phyloP scores from a whole-genome alignment of 2,888 invertebrate species.

The Cephus runcator region DNA sequence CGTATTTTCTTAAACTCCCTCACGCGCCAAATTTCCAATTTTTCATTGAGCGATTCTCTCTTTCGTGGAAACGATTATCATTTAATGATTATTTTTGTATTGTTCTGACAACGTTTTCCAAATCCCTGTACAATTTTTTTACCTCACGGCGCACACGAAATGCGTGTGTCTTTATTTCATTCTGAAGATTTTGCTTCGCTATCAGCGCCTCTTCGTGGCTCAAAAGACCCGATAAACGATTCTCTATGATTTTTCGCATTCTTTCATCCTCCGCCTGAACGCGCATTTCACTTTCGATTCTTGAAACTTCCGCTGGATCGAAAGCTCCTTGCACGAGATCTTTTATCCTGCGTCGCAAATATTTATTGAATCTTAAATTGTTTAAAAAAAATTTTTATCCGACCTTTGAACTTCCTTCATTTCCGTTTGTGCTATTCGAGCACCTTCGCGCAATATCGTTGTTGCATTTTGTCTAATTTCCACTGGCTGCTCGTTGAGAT shows the following conservation, averaged over 20 bases:
- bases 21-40: conserved; percentile 27
- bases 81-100: background rate
- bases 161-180: conserved; percentile 8
- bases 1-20: conserved; percentile 22
- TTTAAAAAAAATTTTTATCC: background rate
- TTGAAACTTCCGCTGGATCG: conserved; percentile 6
- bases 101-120: background rate
- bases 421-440: conserved; percentile 28
- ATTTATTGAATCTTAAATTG: background rate
- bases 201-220: conserved; percentile 14
- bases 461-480: conserved; percentile 31
- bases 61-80: background rate
- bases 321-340: conserved; percentile 13
- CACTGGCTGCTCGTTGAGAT: conserved; percentile 19
- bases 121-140: background rate
- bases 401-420: conserved; percentile 35
- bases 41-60: conserved; percentile 29
- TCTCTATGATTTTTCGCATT: conserved; percentile 13
- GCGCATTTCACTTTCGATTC: conserved; percentile 11
- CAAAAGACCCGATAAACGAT: conserved; percentile 11
- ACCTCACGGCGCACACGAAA: conserved; percentile 10
- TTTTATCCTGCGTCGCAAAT: conserved; percentile 1
- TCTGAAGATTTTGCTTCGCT: conserved; percentile 10
- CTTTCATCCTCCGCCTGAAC: conserved; percentile 9
- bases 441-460: conserved; percentile 33